Conservation (phyloP, 2,888 invertebrate genomes). For the Phragmatobia fuliginosa region DNA sequence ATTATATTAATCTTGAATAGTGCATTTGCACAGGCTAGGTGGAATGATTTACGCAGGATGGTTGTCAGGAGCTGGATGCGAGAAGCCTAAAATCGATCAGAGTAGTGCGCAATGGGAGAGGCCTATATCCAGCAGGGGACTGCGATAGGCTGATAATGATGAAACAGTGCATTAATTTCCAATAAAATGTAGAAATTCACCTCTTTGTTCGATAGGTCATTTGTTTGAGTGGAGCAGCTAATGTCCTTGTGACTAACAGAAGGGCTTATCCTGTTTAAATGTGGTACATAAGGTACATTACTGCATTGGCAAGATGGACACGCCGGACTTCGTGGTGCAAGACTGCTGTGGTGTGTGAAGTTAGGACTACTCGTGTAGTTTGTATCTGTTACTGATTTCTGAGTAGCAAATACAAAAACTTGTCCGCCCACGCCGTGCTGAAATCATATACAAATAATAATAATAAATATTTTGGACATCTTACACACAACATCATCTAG, state of each 20-base stretch:
- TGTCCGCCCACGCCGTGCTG: slow-evolving; percentile 7
- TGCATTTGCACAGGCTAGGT: too few species aligned
- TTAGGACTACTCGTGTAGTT: not conserved
- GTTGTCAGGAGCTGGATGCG: too few species aligned
- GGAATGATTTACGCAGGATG: too few species aligned
- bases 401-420: not conserved
- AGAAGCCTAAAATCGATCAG: too few species aligned
- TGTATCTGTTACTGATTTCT: not conserved
- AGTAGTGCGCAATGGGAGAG: too few species aligned
- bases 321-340: not conserved
- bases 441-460: slow-evolving; percentile 3
- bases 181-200: not conserved
- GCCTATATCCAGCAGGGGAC: too few species aligned
- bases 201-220: not conserved
- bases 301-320: not conserved
- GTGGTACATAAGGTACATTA: not conserved
- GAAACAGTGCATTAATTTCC: too few species aligned
- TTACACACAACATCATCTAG: too few species aligned
- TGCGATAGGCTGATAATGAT: too few species aligned
- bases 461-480: too few species aligned
- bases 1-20: too few species aligned
- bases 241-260: not conserved
- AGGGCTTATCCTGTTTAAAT: not conserved
- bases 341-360: not conserved
- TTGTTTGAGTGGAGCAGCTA: not conserved